Evolutionary conservation across 2,797 vertebrate genomes (phyloP).

Genomic region (Vireo griseus): DNA sequence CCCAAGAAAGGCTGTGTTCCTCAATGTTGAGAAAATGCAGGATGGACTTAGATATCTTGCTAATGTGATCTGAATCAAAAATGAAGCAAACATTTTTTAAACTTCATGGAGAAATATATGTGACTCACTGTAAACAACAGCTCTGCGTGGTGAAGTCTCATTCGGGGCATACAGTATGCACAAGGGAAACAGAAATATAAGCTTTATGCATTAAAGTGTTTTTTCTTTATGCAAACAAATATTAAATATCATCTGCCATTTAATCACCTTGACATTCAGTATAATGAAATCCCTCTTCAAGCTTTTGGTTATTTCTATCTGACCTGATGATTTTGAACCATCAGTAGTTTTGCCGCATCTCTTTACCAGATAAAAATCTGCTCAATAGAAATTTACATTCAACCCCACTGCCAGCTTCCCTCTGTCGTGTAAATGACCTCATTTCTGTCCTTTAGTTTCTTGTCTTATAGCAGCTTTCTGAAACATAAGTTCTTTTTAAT

Average conservation of each 20-base stretch:
- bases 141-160: neutral
- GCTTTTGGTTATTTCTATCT: neutral
- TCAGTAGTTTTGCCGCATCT: neutral
- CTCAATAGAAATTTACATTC: neutral
- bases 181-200: neutral
- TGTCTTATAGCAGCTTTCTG: neutral
- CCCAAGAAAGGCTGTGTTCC: neutral
- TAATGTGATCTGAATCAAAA: fast-evolving
- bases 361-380: neutral
- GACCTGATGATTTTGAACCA: neutral
- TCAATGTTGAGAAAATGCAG: neutral
- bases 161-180: neutral
- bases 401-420: neutral
- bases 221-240: neutral
- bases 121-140: neutral
- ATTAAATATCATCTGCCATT: neutral
- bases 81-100: neutral
- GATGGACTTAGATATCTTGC: neutral
- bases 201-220: neutral
- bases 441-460: neutral
- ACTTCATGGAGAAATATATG: neutral
- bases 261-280: neutral
- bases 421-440: neutral
- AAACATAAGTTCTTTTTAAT: neutral
- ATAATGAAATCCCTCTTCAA: neutral